phyloP scores from a whole-genome alignment of 2,888 invertebrate species.

The Neelides folsomi region DNA sequence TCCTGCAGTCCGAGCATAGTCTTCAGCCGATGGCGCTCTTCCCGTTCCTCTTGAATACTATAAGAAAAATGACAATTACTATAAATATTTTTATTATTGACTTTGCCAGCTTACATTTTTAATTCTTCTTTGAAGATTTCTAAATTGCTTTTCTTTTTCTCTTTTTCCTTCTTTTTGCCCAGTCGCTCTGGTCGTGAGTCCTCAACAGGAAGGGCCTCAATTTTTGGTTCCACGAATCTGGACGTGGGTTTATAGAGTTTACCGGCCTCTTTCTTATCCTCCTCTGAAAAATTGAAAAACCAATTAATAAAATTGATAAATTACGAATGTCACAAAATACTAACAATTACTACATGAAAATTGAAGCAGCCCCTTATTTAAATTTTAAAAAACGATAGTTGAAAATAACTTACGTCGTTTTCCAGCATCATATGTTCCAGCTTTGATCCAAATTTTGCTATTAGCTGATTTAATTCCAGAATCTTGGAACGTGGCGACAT shows the following conservation, averaged over 20 bases:
- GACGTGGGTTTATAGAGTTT: conserved; percentile 86
- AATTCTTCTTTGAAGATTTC: conserved; percentile 97
- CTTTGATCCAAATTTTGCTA: conserved; percentile 91
- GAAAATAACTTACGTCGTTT: conserved; percentile 59
- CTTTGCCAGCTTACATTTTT: conserved; percentile 66
- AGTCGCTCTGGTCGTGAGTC: conserved; percentile 51
- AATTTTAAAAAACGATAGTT: no score
- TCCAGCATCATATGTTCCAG: conserved; percentile 91
- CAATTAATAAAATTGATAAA: neutral
- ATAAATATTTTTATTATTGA: conserved; percentile 1
- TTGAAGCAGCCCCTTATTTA: no score
- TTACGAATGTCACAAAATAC: neutral
- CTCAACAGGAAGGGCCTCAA: conserved; percentile 40
- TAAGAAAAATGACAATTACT: conserved; percentile 5
- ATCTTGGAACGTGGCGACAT: conserved; percentile 93
- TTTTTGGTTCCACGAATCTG: conserved; percentile 46
- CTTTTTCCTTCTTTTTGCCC: conserved; percentile 57
- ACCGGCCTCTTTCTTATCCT: conserved; percentile 75
- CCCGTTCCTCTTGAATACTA: conserved; percentile 93
- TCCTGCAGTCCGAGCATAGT: conserved; percentile 28
- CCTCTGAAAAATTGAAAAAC: conserved; percentile 46
- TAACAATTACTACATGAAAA: neutral
- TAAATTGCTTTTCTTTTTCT: conserved; percentile 90
- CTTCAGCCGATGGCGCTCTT: conserved; percentile 60
- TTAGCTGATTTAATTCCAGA: conserved; percentile 49